Percentiles rank a stretch among this genome's conserved stretches.
phyloP scores from a whole-genome alignment of 1,140 invertebrate genomes.

The Luehdorfia chinensis region DNA sequence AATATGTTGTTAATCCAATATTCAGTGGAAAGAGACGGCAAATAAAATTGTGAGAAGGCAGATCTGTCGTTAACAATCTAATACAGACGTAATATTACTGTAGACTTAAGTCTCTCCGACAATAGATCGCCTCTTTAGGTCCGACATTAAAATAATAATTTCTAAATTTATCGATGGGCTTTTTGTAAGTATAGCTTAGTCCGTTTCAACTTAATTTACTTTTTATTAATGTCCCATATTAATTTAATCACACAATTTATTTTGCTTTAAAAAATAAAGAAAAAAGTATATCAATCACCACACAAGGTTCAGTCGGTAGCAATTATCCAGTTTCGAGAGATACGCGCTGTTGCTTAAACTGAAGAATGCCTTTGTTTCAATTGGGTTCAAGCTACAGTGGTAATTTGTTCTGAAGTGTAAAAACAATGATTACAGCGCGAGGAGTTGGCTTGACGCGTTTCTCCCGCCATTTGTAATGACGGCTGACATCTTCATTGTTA shows the following conservation, averaged over 20 bases:
- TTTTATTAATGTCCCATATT: too few species aligned
- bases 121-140: too few species aligned
- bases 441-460: slow-evolving; percentile 23
- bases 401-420: slow-evolving; percentile 21
- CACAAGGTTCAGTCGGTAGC: slow-evolving; percentile 18
- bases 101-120: too few species aligned
- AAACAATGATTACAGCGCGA: slow-evolving; percentile 31
- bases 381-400: slow-evolving; percentile 22
- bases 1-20: slow-evolving; percentile 27
- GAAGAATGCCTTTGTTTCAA: slow-evolving; percentile 1
- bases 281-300: too few species aligned
- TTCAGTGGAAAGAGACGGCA: slow-evolving; percentile 10
- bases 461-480: slow-evolving; percentile 19
- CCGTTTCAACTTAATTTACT: too few species aligned
- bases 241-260: too few species aligned
- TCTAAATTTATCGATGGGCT: too few species aligned
- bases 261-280: too few species aligned
- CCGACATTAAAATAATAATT: too few species aligned
- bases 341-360: background rate
- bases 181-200: too few species aligned
- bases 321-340: slow-evolving; percentile 12
- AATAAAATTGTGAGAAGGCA: slow-evolving; percentile 19
- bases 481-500: slow-evolving; percentile 25
- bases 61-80: slow-evolving; percentile 12
- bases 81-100: slow-evolving; percentile 12